Evolutionary conservation across 2,888 invertebrate genomes (phyloP).

Genomic region (Trachelus tabidus): DNA sequence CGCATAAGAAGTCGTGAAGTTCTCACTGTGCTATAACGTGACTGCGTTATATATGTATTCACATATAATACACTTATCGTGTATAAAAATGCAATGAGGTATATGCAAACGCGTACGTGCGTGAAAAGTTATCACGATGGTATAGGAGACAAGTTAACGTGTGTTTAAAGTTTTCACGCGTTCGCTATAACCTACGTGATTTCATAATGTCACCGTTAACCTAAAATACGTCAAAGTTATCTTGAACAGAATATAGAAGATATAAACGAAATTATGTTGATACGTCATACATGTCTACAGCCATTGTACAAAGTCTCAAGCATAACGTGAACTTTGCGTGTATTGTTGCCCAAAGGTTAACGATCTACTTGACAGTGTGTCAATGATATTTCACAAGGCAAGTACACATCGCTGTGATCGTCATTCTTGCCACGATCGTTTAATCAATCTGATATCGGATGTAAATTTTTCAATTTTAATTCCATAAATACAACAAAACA

Average conservation of each 20-base stretch:
- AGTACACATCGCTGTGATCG: neutral
- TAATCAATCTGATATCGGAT: neutral
- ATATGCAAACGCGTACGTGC: neutral
- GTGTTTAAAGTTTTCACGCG: neutral
- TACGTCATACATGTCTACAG: neutral
- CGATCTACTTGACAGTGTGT: neutral
- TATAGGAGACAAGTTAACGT: neutral
- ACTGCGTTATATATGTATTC: neutral
- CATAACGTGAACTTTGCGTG: slow-evolving; percentile 21
- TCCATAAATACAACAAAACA: neutral
- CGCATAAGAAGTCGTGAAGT: neutral
- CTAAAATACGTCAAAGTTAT: neutral
- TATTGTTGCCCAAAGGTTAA: slow-evolving; percentile 17
- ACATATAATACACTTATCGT: neutral
- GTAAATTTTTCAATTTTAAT: neutral
- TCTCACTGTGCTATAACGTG: neutral
- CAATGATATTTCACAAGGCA: neutral
- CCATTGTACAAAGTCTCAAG: slow-evolving; percentile 19
- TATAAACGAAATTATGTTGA: neutral
- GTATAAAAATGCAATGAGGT: neutral
- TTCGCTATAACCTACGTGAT: neutral
- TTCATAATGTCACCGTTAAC: neutral
- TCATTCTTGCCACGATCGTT: neutral
- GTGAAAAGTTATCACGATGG: neutral
- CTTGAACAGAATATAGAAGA: neutral